Conservation (phyloP, 2,888 invertebrate genomes). For the Agrilus mali region DNA sequence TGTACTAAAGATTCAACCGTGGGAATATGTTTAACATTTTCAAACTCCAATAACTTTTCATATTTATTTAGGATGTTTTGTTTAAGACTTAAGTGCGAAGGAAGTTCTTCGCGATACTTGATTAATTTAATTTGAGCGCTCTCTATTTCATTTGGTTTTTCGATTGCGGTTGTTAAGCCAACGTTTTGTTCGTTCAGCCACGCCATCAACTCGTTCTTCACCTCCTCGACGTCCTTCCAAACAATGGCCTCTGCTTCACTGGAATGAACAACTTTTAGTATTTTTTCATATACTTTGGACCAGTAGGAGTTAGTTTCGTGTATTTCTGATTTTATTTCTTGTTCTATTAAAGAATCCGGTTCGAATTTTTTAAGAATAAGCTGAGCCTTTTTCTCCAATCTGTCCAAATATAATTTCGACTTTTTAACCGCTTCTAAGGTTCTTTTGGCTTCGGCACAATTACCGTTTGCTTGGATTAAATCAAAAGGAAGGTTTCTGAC, state of each 20-base stretch:
- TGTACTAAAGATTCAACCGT: constrained; percentile 53
- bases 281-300: constrained; percentile 57
- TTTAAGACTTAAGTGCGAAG: constrained; percentile 61
- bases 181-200: constrained; percentile 79
- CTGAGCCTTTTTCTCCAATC: constrained; percentile 64
- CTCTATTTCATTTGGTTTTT: constrained; percentile 68
- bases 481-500: constrained; percentile 58
- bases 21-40: constrained; percentile 56
- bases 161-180: constrained; percentile 60
- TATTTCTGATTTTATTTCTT: constrained; percentile 47
- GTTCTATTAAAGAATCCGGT: constrained; percentile 51
- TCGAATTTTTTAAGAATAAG: constrained; percentile 58
- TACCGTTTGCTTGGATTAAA: constrained; percentile 55
- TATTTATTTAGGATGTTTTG: constrained; percentile 70
- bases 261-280: constrained; percentile 62
- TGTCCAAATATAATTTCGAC: constrained; percentile 61
- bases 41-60: constrained; percentile 63
- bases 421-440: constrained; percentile 62
- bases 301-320: constrained; percentile 51
- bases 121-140: constrained; percentile 63
- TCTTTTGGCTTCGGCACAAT: constrained; percentile 63
- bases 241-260: constrained; percentile 82
- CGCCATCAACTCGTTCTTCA: constrained; percentile 65
- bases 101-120: constrained; percentile 78
- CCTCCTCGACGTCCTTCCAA: constrained; percentile 85